Conservation (phyloP, 2,113 vertebrate genomes). For the Ellobius talpinus region DNA sequence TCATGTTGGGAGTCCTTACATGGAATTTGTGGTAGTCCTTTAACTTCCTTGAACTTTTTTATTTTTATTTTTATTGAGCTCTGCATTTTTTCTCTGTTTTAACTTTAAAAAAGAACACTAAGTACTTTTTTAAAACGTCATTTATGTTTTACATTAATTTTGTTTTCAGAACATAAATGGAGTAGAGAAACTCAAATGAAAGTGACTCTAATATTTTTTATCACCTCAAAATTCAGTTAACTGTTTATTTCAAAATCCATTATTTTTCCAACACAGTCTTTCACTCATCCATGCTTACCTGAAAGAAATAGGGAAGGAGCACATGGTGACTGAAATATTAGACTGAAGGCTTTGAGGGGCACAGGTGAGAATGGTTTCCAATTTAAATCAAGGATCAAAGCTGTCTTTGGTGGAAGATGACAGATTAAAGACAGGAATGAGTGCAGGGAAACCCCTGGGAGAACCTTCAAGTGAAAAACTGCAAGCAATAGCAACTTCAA, state of each 20-base stretch:
- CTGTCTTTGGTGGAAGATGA: background rate
- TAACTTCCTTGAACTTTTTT: background rate
- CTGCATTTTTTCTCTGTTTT: too few species aligned
- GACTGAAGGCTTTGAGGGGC: background rate
- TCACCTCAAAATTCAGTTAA: background rate
- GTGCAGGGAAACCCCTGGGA: background rate
- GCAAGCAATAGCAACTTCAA: background rate
- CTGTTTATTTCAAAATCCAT: background rate
- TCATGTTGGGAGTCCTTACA: background rate
- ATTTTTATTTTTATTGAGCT: too few species aligned
- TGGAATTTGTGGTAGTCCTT: background rate
- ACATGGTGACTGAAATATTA: background rate
- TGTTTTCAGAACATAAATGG: background rate
- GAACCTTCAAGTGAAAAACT: background rate
- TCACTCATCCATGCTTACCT: background rate
- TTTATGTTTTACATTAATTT: background rate
- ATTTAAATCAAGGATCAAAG: background rate
- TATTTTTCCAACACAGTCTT: background rate
- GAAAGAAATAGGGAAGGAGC: too few species aligned
- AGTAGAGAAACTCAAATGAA: background rate
- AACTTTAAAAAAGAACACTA: background rate
- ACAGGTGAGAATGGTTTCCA: background rate
- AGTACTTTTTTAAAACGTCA: background rate
- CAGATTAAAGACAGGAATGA: background rate
- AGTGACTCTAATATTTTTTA: background rate